Base-by-base conservation (phyloP, 1,140 invertebrate species). In the Anthonomus grandis region DNA sequence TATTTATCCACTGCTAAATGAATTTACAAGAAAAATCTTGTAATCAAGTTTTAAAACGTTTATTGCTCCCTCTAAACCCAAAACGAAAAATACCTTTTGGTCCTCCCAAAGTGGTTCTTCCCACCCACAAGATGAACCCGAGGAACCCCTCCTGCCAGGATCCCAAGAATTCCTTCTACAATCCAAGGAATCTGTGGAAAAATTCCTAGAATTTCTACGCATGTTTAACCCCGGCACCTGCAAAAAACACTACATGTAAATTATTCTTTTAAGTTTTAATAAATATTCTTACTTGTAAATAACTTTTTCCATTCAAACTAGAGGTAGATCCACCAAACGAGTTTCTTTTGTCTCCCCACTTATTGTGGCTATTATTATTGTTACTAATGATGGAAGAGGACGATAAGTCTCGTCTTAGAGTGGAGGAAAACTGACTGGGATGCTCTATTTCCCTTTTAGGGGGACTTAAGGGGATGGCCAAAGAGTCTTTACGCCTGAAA, bases 131-230 rank as follows among this genome's bases (percentile, higher is more conserved):
- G 76, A 79, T 8, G 79, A 79, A 2, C 77, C 77, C 0, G 79
- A 78, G 18, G 82, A 84, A 9, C 81, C 80, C 54, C 83, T 71
- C 23, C 84, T 74, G 21, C 78, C 80, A 4, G 81, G 75, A 63
- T 88, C 86, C 84, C 84, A 87, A 8, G 82, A 83, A 62, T 82
- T 80, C 51, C 85, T 79, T 72, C 83, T 81, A 39, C 81, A 80
- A 70, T 87, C 85, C 64, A 87, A 68, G 0, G 86, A 88, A 70
- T 88, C 86, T 3, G 82, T 83, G 0, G 86, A 88, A 37, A 83
- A 85, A 57, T 81, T 78, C 60, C 81, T 60, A 1, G 62, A 62
- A 17, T 64, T 67, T 21, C 55, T 52, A 17, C 63, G 50, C 66
- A 71, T 62, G 66, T 62, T 51, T 39, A 50, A n/a, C 57, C 67